These are phyloP conservation scores for Lasius platythorax DNA, from an alignment of 2,888 invertebrate genomes.

Conservation along the genomic window DNA sequence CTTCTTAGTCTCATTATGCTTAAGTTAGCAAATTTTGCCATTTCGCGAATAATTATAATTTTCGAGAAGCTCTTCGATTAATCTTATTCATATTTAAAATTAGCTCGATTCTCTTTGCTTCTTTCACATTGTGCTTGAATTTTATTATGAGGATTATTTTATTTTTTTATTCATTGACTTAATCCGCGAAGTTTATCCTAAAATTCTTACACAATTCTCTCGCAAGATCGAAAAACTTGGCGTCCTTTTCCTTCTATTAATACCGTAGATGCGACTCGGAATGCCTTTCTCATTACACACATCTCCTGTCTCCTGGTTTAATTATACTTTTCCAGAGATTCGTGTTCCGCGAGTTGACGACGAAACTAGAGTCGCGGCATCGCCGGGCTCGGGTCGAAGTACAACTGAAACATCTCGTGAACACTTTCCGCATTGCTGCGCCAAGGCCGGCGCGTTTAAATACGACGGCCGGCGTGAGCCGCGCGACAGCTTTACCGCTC, in stretches of 20 bases:
- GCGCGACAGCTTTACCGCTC: slow-evolving; percentile 85
- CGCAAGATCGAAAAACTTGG: neutral
- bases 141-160: neutral
- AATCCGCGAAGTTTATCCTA: neutral
- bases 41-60: neutral
- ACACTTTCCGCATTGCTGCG: slow-evolving; percentile 55
- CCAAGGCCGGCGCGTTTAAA: slow-evolving; percentile 73
- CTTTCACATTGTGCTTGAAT: neutral
- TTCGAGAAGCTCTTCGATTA: neutral
- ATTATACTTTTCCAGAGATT: slow-evolving; percentile 38
- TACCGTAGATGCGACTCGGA: neutral
- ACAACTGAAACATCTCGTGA: slow-evolving; percentile 40
- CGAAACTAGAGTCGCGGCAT: slow-evolving; percentile 4
- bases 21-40: neutral
- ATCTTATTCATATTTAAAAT: neutral
- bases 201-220: neutral
- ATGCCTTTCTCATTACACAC: slow-evolving; percentile 31
- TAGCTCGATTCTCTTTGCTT: neutral
- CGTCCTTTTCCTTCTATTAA: neutral
- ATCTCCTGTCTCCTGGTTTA: slow-evolving; percentile 11
- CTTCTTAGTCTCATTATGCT: neutral
- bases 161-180: neutral
- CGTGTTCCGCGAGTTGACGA: neutral
- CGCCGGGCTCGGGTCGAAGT: neutral
- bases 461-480: slow-evolving; percentile 75